These are phyloP conservation scores for Pluvianellus socialis DNA, from an alignment of 2,113 vertebrate genomes.

Conservation along the genomic window DNA sequence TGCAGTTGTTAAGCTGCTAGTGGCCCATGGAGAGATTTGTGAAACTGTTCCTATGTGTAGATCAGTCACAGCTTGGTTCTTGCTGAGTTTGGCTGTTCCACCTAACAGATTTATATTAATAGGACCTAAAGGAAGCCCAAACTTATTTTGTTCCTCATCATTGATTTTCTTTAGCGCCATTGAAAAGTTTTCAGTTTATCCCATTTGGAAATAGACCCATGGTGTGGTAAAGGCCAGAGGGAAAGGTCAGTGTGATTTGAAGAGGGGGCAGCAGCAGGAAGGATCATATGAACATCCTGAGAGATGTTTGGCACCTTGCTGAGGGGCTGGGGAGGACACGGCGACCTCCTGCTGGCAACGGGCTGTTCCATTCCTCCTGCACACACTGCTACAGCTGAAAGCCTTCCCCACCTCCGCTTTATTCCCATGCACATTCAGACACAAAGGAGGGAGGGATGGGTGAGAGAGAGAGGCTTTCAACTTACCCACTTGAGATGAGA, in stretches of 20 bases:
- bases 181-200: background rate
- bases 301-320: background rate
- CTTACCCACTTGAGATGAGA: background rate
- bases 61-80: background rate
- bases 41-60: background rate
- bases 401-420: background rate
- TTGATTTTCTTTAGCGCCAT: background rate
- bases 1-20: constrained; percentile 46
- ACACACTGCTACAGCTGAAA: background rate
- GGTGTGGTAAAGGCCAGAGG: background rate
- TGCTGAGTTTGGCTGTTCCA: background rate
- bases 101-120: background rate
- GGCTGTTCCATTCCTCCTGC: background rate
- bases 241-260: background rate
- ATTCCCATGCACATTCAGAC: background rate
- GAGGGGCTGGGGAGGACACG: background rate
- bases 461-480: background rate
- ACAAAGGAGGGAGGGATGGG: constrained; percentile 4
- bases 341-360: background rate
- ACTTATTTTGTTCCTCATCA: background rate
- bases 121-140: background rate
- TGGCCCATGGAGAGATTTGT: constrained; percentile 12
- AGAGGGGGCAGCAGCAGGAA: background rate
- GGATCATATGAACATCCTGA: background rate
- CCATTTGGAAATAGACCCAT: background rate